Conservation (phyloP, 2,797 vertebrate species). For the Triplophysa yarkandensis region DNA sequence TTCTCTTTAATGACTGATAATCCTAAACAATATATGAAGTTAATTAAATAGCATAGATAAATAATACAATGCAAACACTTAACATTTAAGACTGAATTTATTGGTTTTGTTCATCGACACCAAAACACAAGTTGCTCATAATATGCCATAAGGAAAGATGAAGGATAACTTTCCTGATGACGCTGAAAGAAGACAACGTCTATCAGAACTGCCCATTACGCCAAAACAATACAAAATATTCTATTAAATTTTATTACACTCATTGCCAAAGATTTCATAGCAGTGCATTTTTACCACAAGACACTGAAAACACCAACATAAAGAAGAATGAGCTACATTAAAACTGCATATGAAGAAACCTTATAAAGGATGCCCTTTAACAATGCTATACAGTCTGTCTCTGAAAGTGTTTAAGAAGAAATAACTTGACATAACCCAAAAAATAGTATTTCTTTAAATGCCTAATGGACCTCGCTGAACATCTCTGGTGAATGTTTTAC, state of each 20-base stretch:
- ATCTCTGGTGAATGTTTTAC: slow-evolving; percentile 26
- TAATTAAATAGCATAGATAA: no score
- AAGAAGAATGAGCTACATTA: slow-evolving; percentile 1
- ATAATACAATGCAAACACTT: not conserved
- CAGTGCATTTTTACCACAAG: not conserved
- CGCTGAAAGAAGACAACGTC: not conserved
- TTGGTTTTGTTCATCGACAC: slow-evolving; percentile 20
- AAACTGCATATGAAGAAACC: not conserved
- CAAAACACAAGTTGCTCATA: slow-evolving; percentile 9
- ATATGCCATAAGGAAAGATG: not conserved
- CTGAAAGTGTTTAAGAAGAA: not conserved
- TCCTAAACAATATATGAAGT: not conserved
- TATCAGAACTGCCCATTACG: not conserved
- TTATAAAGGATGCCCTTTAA: not conserved
- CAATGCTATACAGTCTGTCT: not conserved
- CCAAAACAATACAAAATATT: not conserved
- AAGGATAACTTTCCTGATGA: not conserved
- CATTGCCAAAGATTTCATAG: not conserved
- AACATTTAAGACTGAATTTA: not conserved
- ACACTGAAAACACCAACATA: not conserved
- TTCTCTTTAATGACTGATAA: not conserved
- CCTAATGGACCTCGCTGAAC: not conserved
- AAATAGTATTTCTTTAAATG: no score
- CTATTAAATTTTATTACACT: not conserved
- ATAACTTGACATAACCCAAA: no score